Percentiles rank a stretch among this genome's conserved stretches.
Conservation (phyloP, 2,113 vertebrate species). For the Puma concolor region DNA sequence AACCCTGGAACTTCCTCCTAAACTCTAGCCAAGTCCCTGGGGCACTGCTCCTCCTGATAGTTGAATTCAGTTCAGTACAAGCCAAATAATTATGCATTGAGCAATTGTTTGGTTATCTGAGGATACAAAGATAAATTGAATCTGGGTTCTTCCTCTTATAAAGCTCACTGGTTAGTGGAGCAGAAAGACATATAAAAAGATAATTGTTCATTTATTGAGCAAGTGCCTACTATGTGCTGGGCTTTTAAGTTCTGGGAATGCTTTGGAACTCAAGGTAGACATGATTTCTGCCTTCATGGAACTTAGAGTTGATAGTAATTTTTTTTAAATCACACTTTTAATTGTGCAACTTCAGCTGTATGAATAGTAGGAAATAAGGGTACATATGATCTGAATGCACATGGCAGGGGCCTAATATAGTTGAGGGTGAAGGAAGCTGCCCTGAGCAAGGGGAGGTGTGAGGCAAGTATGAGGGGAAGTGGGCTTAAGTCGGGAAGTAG, state of each 20-base stretch:
- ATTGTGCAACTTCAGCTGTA: not conserved
- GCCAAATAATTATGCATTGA: not conserved
- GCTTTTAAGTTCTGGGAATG: not conserved
- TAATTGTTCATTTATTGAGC: not conserved
- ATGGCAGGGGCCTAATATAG: not conserved
- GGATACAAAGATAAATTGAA: not conserved
- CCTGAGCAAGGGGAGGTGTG: not conserved
- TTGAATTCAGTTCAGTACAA: not conserved
- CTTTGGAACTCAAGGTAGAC: not conserved
- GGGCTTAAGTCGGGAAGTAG: not conserved
- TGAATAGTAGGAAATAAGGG: not conserved
- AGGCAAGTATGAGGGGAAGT: not conserved
- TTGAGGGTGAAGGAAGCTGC: not conserved
- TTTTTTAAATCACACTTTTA: not conserved
- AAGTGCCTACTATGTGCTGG: not conserved
- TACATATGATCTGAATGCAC: not conserved
- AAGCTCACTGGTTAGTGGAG: not conserved
- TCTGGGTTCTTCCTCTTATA: not conserved
- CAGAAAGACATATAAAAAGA: not conserved
- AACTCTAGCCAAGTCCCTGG: not conserved
- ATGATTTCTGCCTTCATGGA: not conserved
- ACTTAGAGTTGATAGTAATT: not conserved
- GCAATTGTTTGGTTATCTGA: not conserved
- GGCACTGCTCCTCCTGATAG: not conserved
- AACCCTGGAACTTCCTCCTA: not conserved